Evolutionary conservation across 2,888 invertebrate species (phyloP), one percentile per base, ranked within the genome.

Genomic region (Phoenoteleia sp.): DNA sequence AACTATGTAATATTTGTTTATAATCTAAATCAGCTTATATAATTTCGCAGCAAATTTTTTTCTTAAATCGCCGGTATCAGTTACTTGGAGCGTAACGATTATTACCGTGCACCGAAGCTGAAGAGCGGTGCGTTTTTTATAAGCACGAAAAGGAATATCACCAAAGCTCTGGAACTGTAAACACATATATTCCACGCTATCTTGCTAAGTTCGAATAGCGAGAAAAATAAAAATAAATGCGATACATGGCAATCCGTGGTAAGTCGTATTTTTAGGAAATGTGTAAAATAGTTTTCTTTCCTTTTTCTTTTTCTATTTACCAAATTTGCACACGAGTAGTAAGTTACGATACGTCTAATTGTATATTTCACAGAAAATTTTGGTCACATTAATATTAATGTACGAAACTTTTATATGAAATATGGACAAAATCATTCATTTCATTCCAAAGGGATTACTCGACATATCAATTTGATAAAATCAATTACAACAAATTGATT

Each of bases 61-160:
- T 62, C 62, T 79, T 71, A 42, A 62, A 71, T 79, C 71, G 71
- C 17, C 54, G 62, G 45, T 79, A 79, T 79, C 64, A 79, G 79
- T 69, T 71, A 71, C 62, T 69, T 39, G 45, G 79, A 62, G 71
- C 71, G 62, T 62, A 79, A 79, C 79, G 79, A 71, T 79, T 79
- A 79, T 79, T 79, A 62, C 71, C 71, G 54, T 62, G 54, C 79
- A 54, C 49, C 54, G 67, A 58, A 67, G 66, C 67, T 52, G 69
- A 77, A 69, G 64, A 67, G 66, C 25, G 25, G 62, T 45, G 47
- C 67, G 49, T 75, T 60, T 69, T 67, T 77, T 77, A 39, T 25
- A 39, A n/a, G 19, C 45, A 17, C 69, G 21, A 66, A 56, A 58
- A 69, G 52, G 49, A 67, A 42, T 69, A 60, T 69, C 60, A 15